Percentiles rank a stretch among this genome's conserved stretches.
phyloP scores from a whole-genome alignment of 2,797 vertebrate genomes.

The Lacerta bilineata region DNA sequence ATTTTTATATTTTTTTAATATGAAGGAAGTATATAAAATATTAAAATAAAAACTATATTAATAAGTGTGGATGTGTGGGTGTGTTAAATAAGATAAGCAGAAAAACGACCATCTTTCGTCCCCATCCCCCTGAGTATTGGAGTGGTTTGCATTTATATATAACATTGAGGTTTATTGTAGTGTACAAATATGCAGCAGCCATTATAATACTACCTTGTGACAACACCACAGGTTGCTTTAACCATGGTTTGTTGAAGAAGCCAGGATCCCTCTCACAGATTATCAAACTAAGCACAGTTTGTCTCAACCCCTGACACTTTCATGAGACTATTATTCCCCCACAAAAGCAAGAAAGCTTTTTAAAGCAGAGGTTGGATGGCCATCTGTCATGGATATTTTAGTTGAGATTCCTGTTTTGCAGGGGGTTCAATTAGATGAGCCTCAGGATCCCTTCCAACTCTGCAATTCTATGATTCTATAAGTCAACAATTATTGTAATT shows the following conservation, averaged over 20 bases:
- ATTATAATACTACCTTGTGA: no score
- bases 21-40: background rate
- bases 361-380: no score
- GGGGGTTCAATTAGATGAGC: no score
- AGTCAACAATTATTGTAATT: no score
- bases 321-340: no score
- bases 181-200: no score
- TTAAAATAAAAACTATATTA: background rate
- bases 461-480: no score
- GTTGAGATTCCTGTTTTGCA: no score
- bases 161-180: background rate
- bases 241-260: background rate
- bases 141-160: background rate
- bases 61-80: background rate
- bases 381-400: no score
- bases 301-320: background rate
- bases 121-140: background rate
- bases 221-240: background rate
- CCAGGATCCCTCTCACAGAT: background rate
- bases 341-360: no score
- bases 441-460: no score
- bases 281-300: background rate
- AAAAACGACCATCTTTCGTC: background rate
- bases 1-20: background rate
- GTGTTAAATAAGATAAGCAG: background rate